Evolutionary conservation across 2,888 invertebrate species (phyloP), one percentile per base, ranked within the genome.

Genomic region (Listrodromus nycthemerus): DNA sequence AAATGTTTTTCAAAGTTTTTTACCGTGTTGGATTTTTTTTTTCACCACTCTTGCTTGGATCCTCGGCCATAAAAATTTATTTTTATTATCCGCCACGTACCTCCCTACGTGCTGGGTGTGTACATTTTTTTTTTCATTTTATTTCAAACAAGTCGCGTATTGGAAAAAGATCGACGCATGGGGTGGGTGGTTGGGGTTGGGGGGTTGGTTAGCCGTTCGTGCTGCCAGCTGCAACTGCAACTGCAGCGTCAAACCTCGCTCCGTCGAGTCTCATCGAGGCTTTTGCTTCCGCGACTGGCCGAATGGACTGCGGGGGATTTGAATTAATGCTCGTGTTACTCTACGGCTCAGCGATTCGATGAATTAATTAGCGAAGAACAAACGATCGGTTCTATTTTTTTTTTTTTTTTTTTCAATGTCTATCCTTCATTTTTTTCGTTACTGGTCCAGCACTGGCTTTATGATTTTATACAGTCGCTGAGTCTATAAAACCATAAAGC

Each of bases 321-420:
- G 61, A 73, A 82, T 82, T 66, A 77, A 82, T 77, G 21, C 50
- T 82, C 71, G 52, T 61, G 80, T 73, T 52, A 69, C 45, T 77
- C 55, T 52, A 63, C 63, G 78, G 67, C 67, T 67, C 61, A 61
- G 30, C 66, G 66, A 67, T 71, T 73, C 19, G 63, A 82, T 73
- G 45, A 73, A 82, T 77, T 82, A 82, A 82, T 82, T 82, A 71
- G 37, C 50, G 41, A 58, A 67, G 65, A 66, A 45, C 77, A 65
- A 67, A 70, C 78, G 78, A 52, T 24, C 19, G 48, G 48, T 19
- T 55, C 10, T 19, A n/a, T 74, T 52, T 24, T 71, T 69, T 41
- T 55, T 65, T 74, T 52, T 24, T 71, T 69, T 41, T 55, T 65
- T 45, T 61, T 61, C 13, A 16, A 21, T 48, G 24, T 16, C 41